Conservation (phyloP, 1,140 invertebrate genomes). For the Dendroctonus ponderosae region DNA sequence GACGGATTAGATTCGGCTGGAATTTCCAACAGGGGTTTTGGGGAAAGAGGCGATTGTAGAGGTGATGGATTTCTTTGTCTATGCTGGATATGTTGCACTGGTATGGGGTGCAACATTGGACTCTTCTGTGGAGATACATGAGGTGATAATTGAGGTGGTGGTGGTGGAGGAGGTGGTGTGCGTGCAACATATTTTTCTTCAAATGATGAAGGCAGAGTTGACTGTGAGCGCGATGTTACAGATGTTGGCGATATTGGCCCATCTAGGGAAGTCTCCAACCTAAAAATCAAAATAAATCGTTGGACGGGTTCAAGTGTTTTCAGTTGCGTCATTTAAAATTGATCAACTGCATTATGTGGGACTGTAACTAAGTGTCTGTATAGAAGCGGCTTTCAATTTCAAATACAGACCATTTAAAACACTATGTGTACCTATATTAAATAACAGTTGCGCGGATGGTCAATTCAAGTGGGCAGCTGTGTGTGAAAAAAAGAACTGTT, state of each 20-base stretch:
- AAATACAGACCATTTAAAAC: no score
- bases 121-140: conserved; percentile 39
- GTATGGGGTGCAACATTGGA: conserved; percentile 4
- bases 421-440: no score
- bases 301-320: no score
- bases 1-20: conserved; percentile 46
- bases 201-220: conserved; percentile 45
- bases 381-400: no score
- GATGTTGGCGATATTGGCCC: conserved; percentile 49
- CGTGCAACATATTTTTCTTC: conserved; percentile 46
- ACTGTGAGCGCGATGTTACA: conserved; percentile 41
- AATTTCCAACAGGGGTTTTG: conserved; percentile 46
- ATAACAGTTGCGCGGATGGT: no score
- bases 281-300: conserved; percentile 29
- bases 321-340: no score
- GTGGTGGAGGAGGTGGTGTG: conserved; percentile 29
- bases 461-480: no score
- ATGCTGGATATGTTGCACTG: conserved; percentile 20
- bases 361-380: no score
- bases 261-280: conserved; percentile 55
- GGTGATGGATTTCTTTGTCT: conserved; percentile 25
- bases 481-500: no score
- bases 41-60: conserved; percentile 41
- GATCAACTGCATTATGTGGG: no score
- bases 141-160: conserved; percentile 18